Evolutionary conservation across 2,888 invertebrate species (phyloP), one percentile per base, ranked within the genome.

Genomic region (Macrophya alboannulata): DNA sequence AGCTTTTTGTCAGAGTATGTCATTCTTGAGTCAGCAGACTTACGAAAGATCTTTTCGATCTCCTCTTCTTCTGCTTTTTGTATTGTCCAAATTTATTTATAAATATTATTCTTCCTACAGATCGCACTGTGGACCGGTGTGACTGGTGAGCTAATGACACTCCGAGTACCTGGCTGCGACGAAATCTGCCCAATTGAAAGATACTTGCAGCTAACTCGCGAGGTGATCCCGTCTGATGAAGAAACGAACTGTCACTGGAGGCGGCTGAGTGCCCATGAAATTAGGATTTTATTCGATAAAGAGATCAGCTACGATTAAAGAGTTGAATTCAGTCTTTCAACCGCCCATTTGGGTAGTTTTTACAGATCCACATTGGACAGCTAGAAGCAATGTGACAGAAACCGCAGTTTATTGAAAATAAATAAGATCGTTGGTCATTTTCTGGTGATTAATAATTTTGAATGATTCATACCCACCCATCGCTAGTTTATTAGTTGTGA

Each of bases 1-100:
- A 87, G 6, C 0, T 84, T 1, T 90, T 86, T 12, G 77, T 91
- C 15, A 88, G 86, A 87, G 90, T 91, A 89, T 87, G 65, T 79
- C 84, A 71, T 43, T 68, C 45, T 62, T 40, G 9, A 15, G n/a
- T 17, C 0, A 68, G 4, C 17, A 37, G 5, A 17, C 9, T 6
- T 31, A 31, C 17, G 68, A 31, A 31, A 31, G 17, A 8, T 8
- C 8, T 55, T 55, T 55, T n/a, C 55, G 5, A 0, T 62, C 1
- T 12, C 25, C 4, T 8, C 17, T 17, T 8, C 17, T 17, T 17
- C 9, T 1, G 43, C 43, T 4, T 25, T 10, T 25, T 25, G 21
- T 25, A 25, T n/a, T 9, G 10, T 25, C 25, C 25, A 62, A 62
- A 40, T 17, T 71, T 17, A n/a, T 31, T 15, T n/a, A 71, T 2